phyloP scores from a whole-genome alignment of 1,140 invertebrate genomes.

The Harlomillsia oculata region DNA sequence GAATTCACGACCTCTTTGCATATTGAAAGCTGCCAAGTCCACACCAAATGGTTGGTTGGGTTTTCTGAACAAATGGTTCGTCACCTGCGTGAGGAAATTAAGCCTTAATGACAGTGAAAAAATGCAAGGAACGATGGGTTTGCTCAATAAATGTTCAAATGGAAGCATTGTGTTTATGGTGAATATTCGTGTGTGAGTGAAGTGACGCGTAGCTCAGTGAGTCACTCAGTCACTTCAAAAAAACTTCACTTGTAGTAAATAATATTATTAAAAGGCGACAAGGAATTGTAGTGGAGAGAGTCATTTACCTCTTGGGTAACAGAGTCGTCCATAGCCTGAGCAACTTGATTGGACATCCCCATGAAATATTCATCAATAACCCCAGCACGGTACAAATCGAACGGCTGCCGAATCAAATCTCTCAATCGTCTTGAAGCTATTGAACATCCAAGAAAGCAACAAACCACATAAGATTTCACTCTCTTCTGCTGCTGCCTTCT shows the following conservation, averaged over 20 bases:
- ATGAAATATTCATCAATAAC: conserved; percentile 45
- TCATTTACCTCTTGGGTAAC: conserved; percentile 43
- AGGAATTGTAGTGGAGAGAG: neutral
- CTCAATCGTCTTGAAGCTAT: conserved; percentile 43
- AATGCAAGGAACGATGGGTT: neutral
- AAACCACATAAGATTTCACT: no score
- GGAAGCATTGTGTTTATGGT: no score
- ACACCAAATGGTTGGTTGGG: conserved; percentile 72
- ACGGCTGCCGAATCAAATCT: conserved; percentile 44
- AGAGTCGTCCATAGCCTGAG: conserved; percentile 46
- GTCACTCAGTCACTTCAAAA: no score
- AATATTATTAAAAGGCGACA: neutral
- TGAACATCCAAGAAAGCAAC: conserved; percentile 8
- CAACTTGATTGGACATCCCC: conserved; percentile 46
- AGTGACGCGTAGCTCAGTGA: no score
- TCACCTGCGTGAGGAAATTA: conserved; percentile 47
- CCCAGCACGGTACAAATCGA: conserved; percentile 46
- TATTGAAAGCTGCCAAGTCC: conserved; percentile 88
- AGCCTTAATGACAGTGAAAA: neutral
- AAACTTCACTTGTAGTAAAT: neutral
- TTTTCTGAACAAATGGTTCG: conserved; percentile 84
- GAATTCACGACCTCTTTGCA: conserved; percentile 85
- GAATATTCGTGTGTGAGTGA: no score
- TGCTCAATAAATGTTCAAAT: no score
- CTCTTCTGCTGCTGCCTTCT: no score